Evolutionary conservation across 2,888 invertebrate genomes (phyloP), one percentile per base, ranked within the genome.

Genomic region (Rhagonycha lutea): DNA sequence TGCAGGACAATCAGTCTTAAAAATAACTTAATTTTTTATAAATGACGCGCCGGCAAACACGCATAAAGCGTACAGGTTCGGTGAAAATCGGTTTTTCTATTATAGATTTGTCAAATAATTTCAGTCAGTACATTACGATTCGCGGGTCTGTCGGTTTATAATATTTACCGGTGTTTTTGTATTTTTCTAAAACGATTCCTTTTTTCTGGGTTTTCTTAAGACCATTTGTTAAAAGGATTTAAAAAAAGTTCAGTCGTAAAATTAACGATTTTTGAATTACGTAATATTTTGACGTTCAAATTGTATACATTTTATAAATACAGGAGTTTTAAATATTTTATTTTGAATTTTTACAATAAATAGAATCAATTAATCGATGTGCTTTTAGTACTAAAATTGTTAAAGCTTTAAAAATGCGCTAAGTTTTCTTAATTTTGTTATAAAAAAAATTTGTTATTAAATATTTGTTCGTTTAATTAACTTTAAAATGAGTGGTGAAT

Each of bases 401-500:
- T 47, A 10, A 28, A 28, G 5, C n/a, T n/a, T 7, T 7, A n/a
- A 47, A 47, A 47, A 47, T 47, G 47, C 47, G 2, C 7, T 47
- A n/a, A n/a, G 8, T 47, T 47, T 32, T 47, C n/a, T 47, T 47
- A n/a, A 47, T n/a, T 47, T 47, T n/a, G 7, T 47, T 47, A n/a
- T 8, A n/a, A 47, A 47, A 28, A 8, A 47, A 47, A 47, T 47
- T 47, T 65, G 18, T 65, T 69, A 23, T 47, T 61, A 70, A 61
- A 70, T 9, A 23, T 60, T n/a, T 61, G 23, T 18, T 12, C 14
- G 10, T 18, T 18, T 18, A 18, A 18, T 18, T 23, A 65, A 65
- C 14, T 47, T 47, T 47, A 70, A 70, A 47, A 78, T 75, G 78
- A 82, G 82, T 68, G 47, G 4, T 47, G 82, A 85, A 47, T 87